These are phyloP conservation scores for Cancer borealis DNA, from an alignment of 2,888 invertebrate genomes.

Conservation along the genomic window DNA sequence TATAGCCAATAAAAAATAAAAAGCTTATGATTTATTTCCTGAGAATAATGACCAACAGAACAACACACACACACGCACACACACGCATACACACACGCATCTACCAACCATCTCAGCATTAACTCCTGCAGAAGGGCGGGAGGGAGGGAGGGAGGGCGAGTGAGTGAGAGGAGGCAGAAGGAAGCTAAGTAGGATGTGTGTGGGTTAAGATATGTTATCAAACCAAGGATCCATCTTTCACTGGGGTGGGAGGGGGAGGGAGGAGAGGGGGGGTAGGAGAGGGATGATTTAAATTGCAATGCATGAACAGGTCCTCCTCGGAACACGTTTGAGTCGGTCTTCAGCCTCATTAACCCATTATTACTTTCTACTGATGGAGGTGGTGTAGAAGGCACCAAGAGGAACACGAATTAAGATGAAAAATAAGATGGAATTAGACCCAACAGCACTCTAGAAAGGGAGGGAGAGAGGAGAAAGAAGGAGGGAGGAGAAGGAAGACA, in stretches of 20 bases:
- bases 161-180: constrained; percentile 25
- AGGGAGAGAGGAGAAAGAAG: not conserved
- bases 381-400: not conserved
- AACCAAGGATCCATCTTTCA: not conserved
- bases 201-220: not conserved
- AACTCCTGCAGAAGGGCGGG: not conserved
- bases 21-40: not conserved
- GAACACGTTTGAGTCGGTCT: not conserved
- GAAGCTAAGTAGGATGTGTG: constrained; percentile 3
- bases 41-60: not conserved
- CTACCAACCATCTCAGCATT: not conserved
- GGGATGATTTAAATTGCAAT: not conserved
- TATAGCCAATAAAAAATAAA: not conserved
- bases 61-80: not conserved
- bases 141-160: not conserved
- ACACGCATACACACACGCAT: not conserved
- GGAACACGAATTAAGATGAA: not conserved
- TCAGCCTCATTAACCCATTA: not conserved
- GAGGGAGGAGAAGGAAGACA: not conserved
- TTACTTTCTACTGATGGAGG: not conserved
- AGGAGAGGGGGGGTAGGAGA: not conserved
- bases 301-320: not conserved
- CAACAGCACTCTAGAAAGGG: not conserved
- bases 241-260: not conserved
- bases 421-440: not conserved